Base-by-base conservation (phyloP, 2,797 vertebrate species). In the Moxostoma hubbsi region DNA sequence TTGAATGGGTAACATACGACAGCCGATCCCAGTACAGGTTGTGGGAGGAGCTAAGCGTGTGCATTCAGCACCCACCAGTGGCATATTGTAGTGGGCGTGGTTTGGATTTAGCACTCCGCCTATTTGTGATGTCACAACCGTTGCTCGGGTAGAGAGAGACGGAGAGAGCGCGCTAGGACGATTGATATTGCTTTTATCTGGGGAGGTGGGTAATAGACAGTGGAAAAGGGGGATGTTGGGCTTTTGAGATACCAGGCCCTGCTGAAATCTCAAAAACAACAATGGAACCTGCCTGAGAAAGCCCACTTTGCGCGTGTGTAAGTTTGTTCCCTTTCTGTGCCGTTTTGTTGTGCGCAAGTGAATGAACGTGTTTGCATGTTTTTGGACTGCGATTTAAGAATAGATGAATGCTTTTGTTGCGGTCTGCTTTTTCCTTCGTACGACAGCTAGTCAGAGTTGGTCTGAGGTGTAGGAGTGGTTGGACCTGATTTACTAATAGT, bases 21-120 rank as follows among this genome's bases (percentile, higher is more conserved):
- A 81, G 88, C 92, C 93, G 92, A 92, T 93, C 81, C 63, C 81
- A 86, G 66, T 5, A 0, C 57, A 3, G 86, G 81, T 80, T 83
- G 76, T 73, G 89, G 89, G 83, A 88, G 87, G 86, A 45, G 77
- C 75, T 64, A 74, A 82, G 78, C 84, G 86, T 84, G 77, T 79
- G 66, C 53, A 83, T 76, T 89, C 73, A 47, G 67, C 85, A 83
- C 78, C 82, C 47, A 84, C 87, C 87, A 89, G 90, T 89, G 88
- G 74, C 76, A 67, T 70, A 66, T 83, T 53, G 74, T 77, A 83
- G 89, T 81, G 80, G 93, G 92, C 77, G 91, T 88, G 89, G 86
- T 86, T 86, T 91, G 66, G 43, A 9, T 61, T 59, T 51, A 36
- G 59, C 78, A 76, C 75, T 87, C 89, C 84, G 46, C 90, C 86